Evolutionary conservation across 1,140 invertebrate species (phyloP), one percentile per base, ranked within the genome.

Genomic region (Harlomillsia oculata): DNA sequence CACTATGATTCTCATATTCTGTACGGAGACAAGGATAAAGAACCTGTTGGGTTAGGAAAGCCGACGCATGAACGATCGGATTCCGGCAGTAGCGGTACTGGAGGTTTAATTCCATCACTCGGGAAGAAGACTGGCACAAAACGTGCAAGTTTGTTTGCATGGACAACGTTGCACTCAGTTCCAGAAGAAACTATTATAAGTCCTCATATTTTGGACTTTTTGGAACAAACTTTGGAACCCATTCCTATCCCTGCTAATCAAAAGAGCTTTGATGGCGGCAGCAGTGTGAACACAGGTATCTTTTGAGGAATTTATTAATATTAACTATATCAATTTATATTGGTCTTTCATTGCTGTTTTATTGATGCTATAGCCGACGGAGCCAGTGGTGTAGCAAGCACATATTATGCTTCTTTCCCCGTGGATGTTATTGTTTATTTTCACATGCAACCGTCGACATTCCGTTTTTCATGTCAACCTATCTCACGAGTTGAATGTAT

Each of bases 391-490:
- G 64, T 58, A 5, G 58, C 60, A 5, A 60, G 69, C 56, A 68
- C 67, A 11, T 68, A 68, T 34, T 90, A 90, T 68, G 84, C 88
- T 11, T 94, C 90, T 54, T 97, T 98, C 70, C 95, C 95, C 0
- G 92, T 99, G 0, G 95, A 99, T 75, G 91, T 99, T 9, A 90
- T 99, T 64, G 94, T 99, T 6, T 96, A 97, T 72, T 93, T 98
- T 74, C 88, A 94, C 70, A 95, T 97, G 81, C 89, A 97, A 69
- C 93, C 94, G 0, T 95, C 92, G 13, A 90, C 89, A 2, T 94
- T 97, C 69, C 78, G 90, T 56, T 96, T 96, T 71, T 93, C 91
- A 57, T 97, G 94, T 75, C 76, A 97, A 60, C 95, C 94, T 5
- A 85, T 93, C 1, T 97, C 93, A 3, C 74, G 91, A 49, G 93